Conservation (phyloP, 35 echinoderm and acorn worm genomes). For the Heliocidaris erythrogramma region DNA sequence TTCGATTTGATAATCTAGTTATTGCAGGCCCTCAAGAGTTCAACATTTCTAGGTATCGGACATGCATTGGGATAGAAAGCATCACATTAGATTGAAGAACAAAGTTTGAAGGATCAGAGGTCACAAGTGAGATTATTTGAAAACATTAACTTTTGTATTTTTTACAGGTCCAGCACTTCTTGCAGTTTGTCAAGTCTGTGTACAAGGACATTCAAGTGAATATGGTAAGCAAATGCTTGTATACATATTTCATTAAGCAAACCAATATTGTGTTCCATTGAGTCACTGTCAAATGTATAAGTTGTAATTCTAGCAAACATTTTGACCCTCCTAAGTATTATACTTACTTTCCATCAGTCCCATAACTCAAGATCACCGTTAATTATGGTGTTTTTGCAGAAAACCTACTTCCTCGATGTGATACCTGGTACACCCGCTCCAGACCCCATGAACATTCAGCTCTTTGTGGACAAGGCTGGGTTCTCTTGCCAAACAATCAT, state of each 20-base stretch:
- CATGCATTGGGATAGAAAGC: too few relatives aligned
- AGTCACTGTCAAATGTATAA: too few relatives aligned
- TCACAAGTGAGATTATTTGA: too few relatives aligned
- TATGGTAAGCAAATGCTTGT: slow-evolving; percentile 33
- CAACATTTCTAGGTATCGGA: too few relatives aligned
- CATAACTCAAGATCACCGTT: too few relatives aligned
- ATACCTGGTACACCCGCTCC: slow-evolving; percentile 66
- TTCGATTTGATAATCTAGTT: too few relatives aligned
- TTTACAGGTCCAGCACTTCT: slow-evolving; percentile 54
- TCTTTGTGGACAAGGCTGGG: slow-evolving; percentile 87
- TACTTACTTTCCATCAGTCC: too few relatives aligned
- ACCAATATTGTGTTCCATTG: too few relatives aligned
- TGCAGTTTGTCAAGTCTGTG: slow-evolving; percentile 68
- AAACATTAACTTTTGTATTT: background rate
- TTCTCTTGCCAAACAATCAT: slow-evolving; percentile 91
- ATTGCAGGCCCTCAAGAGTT: too few relatives aligned
- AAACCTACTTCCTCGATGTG: slow-evolving; percentile 79
- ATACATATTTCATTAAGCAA: background rate
- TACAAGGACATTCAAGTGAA: slow-evolving; percentile 62
- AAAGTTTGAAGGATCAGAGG: too few relatives aligned
- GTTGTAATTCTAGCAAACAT: background rate
- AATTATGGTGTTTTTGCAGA: too few relatives aligned
- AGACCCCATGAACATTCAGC: slow-evolving; percentile 87
- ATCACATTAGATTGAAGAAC: too few relatives aligned
- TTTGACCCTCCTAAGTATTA: background rate